Conservation (phyloP, 2,888 invertebrate genomes). For the Melieria omissa region DNA sequence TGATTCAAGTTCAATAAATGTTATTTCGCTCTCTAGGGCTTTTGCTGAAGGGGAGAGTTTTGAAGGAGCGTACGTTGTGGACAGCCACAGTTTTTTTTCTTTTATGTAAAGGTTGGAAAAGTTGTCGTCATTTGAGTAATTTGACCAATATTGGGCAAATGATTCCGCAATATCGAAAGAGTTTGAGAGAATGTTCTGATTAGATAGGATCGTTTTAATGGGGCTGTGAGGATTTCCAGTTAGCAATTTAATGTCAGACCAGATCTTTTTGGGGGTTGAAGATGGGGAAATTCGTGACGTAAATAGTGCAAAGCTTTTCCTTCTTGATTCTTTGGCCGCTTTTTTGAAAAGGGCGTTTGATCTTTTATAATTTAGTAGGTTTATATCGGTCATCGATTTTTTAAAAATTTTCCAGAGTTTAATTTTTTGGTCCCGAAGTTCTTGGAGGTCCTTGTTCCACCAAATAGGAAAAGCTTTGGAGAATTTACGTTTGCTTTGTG, state of each 20-base stretch:
- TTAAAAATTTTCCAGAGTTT: slow-evolving; percentile 1
- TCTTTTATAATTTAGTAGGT: slow-evolving; percentile 4
- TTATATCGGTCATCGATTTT: neutral
- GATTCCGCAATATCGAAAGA: neutral
- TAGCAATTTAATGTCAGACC: neutral
- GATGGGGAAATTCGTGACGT: neutral
- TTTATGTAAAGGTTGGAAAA: neutral
- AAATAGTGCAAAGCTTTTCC: neutral
- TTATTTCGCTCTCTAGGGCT: slow-evolving; percentile 1
- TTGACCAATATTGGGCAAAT: neutral
- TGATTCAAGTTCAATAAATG: neutral
- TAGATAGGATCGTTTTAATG: neutral
- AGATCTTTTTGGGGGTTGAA: slow-evolving; percentile 1
- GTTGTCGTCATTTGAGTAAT: neutral
- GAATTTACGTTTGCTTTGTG: neutral
- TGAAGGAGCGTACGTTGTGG: neutral
- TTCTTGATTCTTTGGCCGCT: neutral
- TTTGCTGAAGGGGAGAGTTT: neutral
- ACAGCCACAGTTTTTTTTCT: neutral
- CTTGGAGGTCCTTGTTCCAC: slow-evolving; percentile 9
- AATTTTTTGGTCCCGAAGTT: neutral
- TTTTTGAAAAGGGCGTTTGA: neutral
- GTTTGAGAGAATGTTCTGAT: neutral
- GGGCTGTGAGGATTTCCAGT: neutral
- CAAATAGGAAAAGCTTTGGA: neutral